Evolutionary conservation across 2,113 vertebrate genomes (phyloP).

Genomic region (Carollia perspicillata): DNA sequence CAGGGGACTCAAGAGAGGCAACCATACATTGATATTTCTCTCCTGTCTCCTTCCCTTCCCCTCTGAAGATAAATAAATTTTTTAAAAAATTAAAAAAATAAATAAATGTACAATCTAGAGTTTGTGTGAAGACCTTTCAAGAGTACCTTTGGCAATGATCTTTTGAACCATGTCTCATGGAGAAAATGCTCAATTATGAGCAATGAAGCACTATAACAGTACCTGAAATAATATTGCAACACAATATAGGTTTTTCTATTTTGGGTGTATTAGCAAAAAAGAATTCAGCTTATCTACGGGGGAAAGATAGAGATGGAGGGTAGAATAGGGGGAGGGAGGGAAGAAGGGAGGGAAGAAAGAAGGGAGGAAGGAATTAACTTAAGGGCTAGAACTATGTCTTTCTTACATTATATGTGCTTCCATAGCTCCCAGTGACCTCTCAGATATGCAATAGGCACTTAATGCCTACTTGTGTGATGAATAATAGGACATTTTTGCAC

Average conservation of each 20-base stretch:
- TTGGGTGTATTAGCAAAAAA: background rate
- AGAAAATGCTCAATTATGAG: background rate
- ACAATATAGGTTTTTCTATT: background rate
- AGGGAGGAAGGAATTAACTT: background rate
- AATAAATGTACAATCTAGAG: background rate
- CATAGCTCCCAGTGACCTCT: background rate
- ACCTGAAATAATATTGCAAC: background rate
- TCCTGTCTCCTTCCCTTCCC: too few species aligned
- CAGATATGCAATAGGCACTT: background rate
- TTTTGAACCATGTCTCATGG: background rate
- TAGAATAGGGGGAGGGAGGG: accelerated
- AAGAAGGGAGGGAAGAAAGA: background rate
- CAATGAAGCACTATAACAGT: background rate
- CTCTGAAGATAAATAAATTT: too few species aligned
- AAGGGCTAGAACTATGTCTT: background rate
- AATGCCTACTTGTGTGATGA: background rate
- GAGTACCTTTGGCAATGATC: background rate
- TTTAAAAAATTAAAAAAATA: too few species aligned
- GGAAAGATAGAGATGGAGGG: background rate
- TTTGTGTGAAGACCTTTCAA: background rate
- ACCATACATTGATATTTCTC: too few species aligned
- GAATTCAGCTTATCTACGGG: background rate
- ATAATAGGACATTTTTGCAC: background rate
- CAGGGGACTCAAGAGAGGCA: too few species aligned
- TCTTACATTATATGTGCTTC: background rate